Percentiles rank a stretch among this genome's conserved stretches.
Conservation (phyloP, 1,140 invertebrate genomes). For the Notospermus geniculatus region DNA sequence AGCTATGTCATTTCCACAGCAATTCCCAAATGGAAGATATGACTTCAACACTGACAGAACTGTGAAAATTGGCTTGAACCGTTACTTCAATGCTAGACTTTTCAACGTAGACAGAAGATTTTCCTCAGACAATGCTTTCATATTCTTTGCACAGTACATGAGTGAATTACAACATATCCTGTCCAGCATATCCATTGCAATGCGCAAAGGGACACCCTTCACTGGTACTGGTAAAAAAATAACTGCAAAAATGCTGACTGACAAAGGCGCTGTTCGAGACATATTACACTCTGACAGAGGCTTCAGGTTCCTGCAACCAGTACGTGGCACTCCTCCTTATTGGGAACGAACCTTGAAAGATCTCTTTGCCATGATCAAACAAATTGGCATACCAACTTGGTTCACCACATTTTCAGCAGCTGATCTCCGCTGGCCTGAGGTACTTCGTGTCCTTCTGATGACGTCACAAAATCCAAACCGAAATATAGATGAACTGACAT, state of each 20-base stretch:
- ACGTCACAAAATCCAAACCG: neutral
- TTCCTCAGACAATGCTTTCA: neutral
- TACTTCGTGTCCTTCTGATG: neutral
- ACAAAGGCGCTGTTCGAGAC: neutral
- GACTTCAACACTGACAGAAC: neutral
- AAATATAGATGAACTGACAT: neutral
- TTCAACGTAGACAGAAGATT: slow-evolving; percentile 3
- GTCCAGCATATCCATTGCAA: neutral
- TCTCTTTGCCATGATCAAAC: neutral
- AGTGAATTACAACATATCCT: neutral
- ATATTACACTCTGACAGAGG: neutral
- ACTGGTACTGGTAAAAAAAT: too few species aligned
- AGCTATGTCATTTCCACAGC: slow-evolving; percentile 1
- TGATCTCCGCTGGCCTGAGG: neutral
- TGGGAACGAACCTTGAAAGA: neutral
- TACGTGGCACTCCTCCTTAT: too few species aligned
- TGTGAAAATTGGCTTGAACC: neutral
- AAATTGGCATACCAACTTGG: neutral
- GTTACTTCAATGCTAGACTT: slow-evolving; percentile 8
- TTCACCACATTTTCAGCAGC: neutral
- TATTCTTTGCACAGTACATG: slow-evolving; percentile 6
- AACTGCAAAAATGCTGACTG: too few species aligned
- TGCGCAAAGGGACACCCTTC: neutral
- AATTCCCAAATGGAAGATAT: slow-evolving; percentile 8
- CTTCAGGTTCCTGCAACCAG: slow-evolving; percentile 6